Evolutionary conservation across 2,888 invertebrate species (phyloP).

Genomic region (Caenorhabditis zanzibari): DNA sequence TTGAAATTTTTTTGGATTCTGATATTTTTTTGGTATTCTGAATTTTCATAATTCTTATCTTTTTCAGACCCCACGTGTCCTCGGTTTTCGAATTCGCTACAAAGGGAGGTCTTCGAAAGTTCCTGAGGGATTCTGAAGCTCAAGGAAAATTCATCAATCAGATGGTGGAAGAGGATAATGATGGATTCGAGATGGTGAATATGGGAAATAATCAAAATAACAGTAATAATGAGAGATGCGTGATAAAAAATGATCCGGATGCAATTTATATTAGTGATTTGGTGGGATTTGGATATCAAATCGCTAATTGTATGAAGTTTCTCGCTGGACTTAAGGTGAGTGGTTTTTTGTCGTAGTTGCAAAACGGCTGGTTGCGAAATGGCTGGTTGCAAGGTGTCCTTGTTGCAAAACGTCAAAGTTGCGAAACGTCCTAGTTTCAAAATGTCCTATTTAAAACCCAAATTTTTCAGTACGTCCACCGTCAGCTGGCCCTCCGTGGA

Average conservation of each 20-base stretch:
- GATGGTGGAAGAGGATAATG: not conserved
- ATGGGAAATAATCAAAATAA: not conserved
- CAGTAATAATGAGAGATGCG: not conserved
- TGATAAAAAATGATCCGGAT: not conserved
- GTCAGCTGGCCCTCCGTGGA: not conserved
- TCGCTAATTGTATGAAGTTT: constrained; percentile 2
- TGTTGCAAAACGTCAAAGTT: not conserved
- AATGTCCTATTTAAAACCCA: not conserved
- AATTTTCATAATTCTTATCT: too few species aligned
- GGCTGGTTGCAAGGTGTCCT: not conserved
- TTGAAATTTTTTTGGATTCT: not conserved
- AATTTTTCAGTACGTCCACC: constrained; percentile 19
- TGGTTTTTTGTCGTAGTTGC: too few species aligned
- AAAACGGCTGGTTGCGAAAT: too few species aligned
- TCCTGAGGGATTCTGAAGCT: not conserved
- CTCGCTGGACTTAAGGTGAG: not conserved
- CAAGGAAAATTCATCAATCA: not conserved
- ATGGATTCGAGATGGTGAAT: not conserved
- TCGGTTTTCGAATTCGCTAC: not conserved
- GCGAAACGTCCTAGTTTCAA: not conserved
- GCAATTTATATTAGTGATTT: not conserved
- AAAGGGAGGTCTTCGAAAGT: not conserved
- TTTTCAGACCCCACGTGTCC: not conserved
- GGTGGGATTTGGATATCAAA: not conserved
- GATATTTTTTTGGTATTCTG: not conserved